Percentiles rank a stretch among this genome's conserved stretches.
Conservation (phyloP, 92 coral and sea anemone genomes). For the Isaurus tuberculatus region DNA sequence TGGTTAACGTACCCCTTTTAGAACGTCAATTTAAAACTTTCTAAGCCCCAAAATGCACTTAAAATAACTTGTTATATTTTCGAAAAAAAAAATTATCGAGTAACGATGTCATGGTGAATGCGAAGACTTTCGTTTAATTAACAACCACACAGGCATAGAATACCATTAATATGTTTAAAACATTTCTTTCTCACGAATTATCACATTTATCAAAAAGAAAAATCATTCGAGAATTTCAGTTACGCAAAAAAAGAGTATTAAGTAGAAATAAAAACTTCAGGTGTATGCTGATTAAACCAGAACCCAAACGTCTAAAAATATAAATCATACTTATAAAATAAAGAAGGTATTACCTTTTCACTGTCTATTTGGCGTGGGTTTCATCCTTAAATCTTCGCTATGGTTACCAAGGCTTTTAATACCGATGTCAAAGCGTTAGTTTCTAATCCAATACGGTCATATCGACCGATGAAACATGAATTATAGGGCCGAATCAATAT, state of each 20-base stretch:
- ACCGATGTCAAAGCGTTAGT: background rate
- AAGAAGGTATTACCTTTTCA: conserved; percentile 35
- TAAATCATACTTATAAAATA: conserved; percentile 6
- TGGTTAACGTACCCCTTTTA: background rate
- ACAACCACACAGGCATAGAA: background rate
- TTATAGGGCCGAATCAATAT: conserved; percentile 13
- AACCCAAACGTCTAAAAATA: background rate
- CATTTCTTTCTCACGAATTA: conserved; percentile 14
- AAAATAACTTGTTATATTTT: background rate
- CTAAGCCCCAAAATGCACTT: background rate
- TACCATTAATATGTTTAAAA: conserved; percentile 1
- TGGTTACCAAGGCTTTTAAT: conserved; percentile 2
- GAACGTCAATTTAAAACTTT: background rate
- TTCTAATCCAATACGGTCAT: background rate
- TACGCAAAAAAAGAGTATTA: background rate
- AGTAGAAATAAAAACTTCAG: conserved; percentile 24
- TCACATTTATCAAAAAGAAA: background rate
- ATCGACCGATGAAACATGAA: background rate
- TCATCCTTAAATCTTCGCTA: conserved; percentile 23
- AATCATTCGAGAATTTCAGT: background rate
- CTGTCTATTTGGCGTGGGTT: conserved; percentile 16
- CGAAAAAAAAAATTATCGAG: background rate
- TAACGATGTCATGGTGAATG: background rate
- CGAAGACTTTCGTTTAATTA: background rate
- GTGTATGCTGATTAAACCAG: background rate